These are phyloP conservation scores for Sorex maritimensis DNA, from an alignment of 2,797 vertebrate genomes.

Conservation along the genomic window DNA sequence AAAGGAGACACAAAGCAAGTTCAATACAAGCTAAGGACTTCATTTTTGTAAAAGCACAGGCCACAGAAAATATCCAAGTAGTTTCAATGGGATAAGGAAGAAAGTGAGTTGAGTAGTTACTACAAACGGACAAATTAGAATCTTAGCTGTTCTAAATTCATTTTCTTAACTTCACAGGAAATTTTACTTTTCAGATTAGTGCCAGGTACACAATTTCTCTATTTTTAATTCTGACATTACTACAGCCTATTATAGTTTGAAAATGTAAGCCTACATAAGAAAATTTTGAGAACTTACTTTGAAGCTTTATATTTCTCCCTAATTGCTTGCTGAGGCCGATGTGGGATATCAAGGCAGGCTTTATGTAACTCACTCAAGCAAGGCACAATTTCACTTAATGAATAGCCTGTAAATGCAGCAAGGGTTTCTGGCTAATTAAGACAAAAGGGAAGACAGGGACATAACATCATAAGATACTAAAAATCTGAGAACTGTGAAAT, in stretches of 20 bases:
- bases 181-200: neutral
- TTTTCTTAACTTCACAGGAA: constrained; percentile 15
- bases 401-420: constrained; percentile 94
- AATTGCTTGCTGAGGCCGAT: constrained; percentile 93
- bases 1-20: constrained; percentile 75
- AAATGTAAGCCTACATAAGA: neutral
- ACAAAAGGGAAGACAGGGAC: constrained; percentile 65
- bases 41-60: neutral
- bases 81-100: neutral
- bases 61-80: neutral
- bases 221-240: constrained; percentile 7
- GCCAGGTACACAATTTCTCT: neutral
- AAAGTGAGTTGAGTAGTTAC: neutral
- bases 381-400: constrained; percentile 92
- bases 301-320: constrained; percentile 94
- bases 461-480: constrained; percentile 48
- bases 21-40: neutral
- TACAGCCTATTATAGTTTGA: neutral
- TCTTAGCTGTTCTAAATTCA: neutral
- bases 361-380: constrained; percentile 95
- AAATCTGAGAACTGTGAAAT: constrained; percentile 23
- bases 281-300: constrained; percentile 91
- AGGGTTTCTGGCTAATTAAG: constrained; percentile 93
- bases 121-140: neutral
- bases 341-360: constrained; percentile 90